Conservation (phyloP, 2,113 vertebrate species). For the Mobula hypostoma region DNA sequence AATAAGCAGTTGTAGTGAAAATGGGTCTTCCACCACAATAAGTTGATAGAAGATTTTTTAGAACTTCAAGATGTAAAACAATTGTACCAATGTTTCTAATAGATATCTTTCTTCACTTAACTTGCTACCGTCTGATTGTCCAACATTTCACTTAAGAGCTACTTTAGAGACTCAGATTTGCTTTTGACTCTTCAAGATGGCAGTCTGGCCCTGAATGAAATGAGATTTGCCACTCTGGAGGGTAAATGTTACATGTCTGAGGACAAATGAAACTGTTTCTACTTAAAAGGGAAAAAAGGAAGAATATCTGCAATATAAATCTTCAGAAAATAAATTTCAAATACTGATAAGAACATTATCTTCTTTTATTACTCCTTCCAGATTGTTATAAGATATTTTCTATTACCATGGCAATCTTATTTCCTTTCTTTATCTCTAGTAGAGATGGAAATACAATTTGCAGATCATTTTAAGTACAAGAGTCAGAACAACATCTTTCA, state of each 20-base stretch:
- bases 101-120: neutral
- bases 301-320: neutral
- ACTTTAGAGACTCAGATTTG: conserved; percentile 21
- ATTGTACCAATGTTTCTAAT: neutral
- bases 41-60: neutral
- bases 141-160: conserved; percentile 20
- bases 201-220: neutral
- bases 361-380: neutral
- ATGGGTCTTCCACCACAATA: neutral
- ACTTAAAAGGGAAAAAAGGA: neutral
- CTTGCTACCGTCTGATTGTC: conserved; percentile 1
- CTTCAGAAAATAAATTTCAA: neutral
- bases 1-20: neutral
- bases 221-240: neutral
- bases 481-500: neutral
- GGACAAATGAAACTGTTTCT: neutral
- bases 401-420: neutral
- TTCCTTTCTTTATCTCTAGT: neutral
- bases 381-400: conserved; percentile 15
- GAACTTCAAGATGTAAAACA: conserved; percentile 13
- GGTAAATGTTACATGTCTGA: neutral
- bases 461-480: conserved; percentile 5
- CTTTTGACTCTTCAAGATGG: conserved; percentile 17
- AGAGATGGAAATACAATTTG: conserved; percentile 20
- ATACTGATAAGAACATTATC: neutral